A percentile compares a stretch with the other conserved stretches of the same genome.
These are phyloP conservation scores for Drosophila watanabei DNA, from an alignment of 1,140 invertebrate genomes.

Conservation along the genomic window DNA sequence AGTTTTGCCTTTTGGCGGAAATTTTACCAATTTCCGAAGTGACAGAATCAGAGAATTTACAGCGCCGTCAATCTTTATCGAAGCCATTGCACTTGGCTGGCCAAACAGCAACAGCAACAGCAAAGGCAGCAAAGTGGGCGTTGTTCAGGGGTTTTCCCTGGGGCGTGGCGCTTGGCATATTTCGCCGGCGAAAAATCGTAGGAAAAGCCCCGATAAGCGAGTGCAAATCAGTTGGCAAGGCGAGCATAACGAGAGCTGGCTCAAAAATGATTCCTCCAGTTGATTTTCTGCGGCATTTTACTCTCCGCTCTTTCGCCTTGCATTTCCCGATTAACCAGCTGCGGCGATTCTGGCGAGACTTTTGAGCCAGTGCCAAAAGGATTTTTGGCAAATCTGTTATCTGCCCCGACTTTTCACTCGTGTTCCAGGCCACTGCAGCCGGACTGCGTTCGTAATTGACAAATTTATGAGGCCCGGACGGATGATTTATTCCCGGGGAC, in stretches of 20 bases:
- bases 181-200: constrained; percentile 41
- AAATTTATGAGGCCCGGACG: constrained; percentile 28
- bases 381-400: constrained; percentile 76
- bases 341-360: constrained; percentile 34
- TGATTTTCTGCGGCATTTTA: constrained; percentile 73
- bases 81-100: constrained; percentile 76
- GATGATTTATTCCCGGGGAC: constrained; percentile 45
- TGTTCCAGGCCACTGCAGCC: constrained; percentile 70
- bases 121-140: constrained; percentile 39
- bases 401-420: constrained; percentile 40
- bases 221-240: constrained; percentile 76
- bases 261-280: constrained; percentile 61
- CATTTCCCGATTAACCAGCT: constrained; percentile 77
- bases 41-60: constrained; percentile 85
- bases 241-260: constrained; percentile 26
- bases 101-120: constrained; percentile 62
- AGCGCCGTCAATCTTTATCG: constrained; percentile 84
- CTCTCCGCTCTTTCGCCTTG: constrained; percentile 12
- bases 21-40: constrained; percentile 85
- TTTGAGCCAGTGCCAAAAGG: constrained; percentile 66
- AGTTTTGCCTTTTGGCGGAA: constrained; percentile 46
- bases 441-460: constrained; percentile 68
- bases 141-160: constrained; percentile 4
- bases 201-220: constrained; percentile 63
- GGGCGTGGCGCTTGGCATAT: constrained; percentile 59